Conservation (phyloP, 37 sponge, comb jelly and placozoan genomes). For the Mnemiopsis leidyi region DNA sequence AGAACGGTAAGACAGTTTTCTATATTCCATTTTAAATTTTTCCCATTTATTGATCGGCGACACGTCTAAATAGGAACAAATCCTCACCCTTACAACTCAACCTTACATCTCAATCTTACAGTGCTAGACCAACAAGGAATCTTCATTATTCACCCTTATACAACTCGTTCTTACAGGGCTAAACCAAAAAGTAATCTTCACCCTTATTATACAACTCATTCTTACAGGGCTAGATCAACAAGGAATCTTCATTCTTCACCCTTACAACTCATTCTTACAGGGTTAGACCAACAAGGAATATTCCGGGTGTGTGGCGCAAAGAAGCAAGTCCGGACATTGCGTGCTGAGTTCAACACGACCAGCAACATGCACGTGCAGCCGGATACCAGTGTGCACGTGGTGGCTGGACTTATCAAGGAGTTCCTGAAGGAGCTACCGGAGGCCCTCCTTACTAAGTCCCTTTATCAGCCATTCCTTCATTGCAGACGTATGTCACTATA, state of each 20-base stretch:
- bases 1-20: neutral
- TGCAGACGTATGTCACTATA: no score
- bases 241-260: neutral
- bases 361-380: neutral
- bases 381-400: neutral
- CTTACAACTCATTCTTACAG: neutral
- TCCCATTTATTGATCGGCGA: no score
- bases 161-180: no score
- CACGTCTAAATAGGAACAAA: no score
- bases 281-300: neutral
- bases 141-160: no score
- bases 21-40: no score
- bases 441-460: neutral
- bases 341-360: slow-evolving; percentile 46
- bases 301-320: neutral
- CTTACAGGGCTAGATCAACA: no score
- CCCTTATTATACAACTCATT: no score
- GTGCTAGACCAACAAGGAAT: no score
- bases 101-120: no score
- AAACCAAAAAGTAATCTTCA: no score
- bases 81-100: no score
- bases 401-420: slow-evolving; percentile 31
- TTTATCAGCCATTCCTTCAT: slow-evolving; percentile 13
- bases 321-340: slow-evolving; percentile 8
- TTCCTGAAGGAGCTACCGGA: slow-evolving; percentile 44